phyloP scores from a whole-genome alignment of 2,113 vertebrate genomes.

The Felis chaus region DNA sequence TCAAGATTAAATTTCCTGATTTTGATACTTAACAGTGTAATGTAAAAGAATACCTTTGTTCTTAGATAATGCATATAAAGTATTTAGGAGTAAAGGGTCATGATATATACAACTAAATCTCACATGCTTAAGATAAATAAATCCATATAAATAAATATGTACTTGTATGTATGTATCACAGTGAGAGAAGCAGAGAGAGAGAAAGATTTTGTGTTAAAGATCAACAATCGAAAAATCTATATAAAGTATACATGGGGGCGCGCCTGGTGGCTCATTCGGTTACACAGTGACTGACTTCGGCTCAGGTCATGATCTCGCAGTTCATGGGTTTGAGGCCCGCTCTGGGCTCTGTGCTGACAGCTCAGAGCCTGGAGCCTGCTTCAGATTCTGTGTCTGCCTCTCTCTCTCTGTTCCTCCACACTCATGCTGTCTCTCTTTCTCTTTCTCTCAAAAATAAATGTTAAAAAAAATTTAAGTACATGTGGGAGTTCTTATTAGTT shows the following conservation, averaged over 20 bases:
- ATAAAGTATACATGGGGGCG: neutral
- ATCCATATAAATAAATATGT: neutral
- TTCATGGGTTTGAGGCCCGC: rapidly evolving
- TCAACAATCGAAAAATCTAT: neutral
- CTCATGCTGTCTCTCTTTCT: no score
- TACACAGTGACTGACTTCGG: no score
- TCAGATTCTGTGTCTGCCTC: no score
- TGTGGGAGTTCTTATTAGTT: neutral
- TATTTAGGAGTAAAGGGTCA: neutral
- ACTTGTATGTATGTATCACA: neutral
- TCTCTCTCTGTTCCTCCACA: no score
- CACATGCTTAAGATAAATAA: neutral
- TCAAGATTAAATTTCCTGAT: neutral
- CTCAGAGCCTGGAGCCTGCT: no score
- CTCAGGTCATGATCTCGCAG: no score
- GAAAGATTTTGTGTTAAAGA: neutral
- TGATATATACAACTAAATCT: neutral
- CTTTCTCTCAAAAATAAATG: no score
- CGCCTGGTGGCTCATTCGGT: no score
- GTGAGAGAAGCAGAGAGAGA: neutral
- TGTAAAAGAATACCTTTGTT: neutral
- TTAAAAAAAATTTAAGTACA: no score
- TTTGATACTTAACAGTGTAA: neutral
- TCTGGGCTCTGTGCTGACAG: no score
- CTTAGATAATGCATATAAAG: neutral